Evolutionary conservation across 2,888 invertebrate species (phyloP).

Genomic region (Brachypterus glaber): DNA sequence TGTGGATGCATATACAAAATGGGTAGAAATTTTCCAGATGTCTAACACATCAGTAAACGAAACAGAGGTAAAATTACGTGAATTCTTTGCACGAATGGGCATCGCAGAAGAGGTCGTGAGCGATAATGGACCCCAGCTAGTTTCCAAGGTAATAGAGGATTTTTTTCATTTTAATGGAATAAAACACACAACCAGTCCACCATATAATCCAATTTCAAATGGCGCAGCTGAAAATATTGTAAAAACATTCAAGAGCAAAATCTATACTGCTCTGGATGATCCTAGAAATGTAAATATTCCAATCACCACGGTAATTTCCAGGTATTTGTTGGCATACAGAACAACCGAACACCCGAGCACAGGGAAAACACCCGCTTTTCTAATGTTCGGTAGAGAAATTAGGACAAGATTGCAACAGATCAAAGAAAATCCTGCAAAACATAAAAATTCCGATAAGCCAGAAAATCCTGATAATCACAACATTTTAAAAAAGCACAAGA

Average conservation of each 20-base stretch:
- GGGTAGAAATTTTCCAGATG: slow-evolving; percentile 10
- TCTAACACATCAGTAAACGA: slow-evolving; percentile 3
- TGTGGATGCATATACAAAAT: slow-evolving; percentile 8
- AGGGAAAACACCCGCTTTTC: too few species aligned
- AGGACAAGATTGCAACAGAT: too few species aligned
- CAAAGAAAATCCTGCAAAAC: slow-evolving; percentile 8
- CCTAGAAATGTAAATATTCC: too few species aligned
- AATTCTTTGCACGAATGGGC: slow-evolving; percentile 11
- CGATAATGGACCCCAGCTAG: slow-evolving; percentile 13
- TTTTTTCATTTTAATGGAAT: slow-evolving; percentile 10
- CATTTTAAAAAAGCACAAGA: too few species aligned
- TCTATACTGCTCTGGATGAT: slow-evolving; percentile 2
- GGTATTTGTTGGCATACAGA: too few species aligned
- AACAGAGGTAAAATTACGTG: slow-evolving; percentile 1
- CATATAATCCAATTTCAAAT: too few species aligned
- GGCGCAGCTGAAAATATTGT: too few species aligned
- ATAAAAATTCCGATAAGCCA: background rate
- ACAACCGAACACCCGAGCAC: too few species aligned
- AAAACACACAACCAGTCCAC: slow-evolving; percentile 8
- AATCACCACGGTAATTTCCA: too few species aligned
- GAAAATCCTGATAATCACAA: background rate
- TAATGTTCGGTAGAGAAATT: too few species aligned
- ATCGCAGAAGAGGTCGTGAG: slow-evolving; percentile 8
- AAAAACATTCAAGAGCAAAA: slow-evolving; percentile 10
- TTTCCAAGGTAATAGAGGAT: slow-evolving; percentile 3